Evolutionary conservation across 2,888 invertebrate species (phyloP).

Genomic region (Ormyrus pomaceus): DNA sequence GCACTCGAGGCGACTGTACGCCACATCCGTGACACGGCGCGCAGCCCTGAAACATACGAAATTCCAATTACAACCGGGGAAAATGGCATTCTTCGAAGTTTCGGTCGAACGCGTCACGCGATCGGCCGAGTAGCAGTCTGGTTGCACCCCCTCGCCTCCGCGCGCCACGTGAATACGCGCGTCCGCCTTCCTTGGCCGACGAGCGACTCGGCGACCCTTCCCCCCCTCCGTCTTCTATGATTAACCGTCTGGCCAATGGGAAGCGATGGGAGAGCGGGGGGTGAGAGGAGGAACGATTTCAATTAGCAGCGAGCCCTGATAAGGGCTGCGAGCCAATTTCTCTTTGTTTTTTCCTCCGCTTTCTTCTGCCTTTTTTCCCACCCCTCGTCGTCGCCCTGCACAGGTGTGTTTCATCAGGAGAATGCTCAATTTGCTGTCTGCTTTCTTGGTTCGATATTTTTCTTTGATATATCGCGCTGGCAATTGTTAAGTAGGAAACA

Average conservation of each 20-base stretch:
- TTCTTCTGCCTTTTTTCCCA: neutral
- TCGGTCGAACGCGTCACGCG: slow-evolving; percentile 33
- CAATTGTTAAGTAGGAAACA: too few relatives aligned
- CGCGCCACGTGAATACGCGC: slow-evolving; percentile 7
- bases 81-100: slow-evolving; percentile 39
- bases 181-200: slow-evolving; percentile 15
- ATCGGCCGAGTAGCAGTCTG: neutral
- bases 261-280: slow-evolving; percentile 36
- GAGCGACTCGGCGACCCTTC: slow-evolving; percentile 20
- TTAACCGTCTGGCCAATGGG: slow-evolving; percentile 43
- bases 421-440: neutral
- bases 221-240: slow-evolving; percentile 30
- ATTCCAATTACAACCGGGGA: slow-evolving; percentile 44
- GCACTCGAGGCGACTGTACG: neutral
- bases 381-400: neutral
- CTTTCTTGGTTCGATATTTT: neutral
- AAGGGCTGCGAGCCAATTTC: slow-evolving; percentile 34
- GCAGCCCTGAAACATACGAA: slow-evolving; percentile 9
- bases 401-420: slow-evolving; percentile 19
- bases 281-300: slow-evolving; percentile 39
- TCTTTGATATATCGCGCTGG: neutral
- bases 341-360: slow-evolving; percentile 26
- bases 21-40: neutral
- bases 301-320: slow-evolving; percentile 45
- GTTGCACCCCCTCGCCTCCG: neutral